Base-by-base conservation (phyloP, 2,113 vertebrate genomes). In the Phrynosoma blainvillii region DNA sequence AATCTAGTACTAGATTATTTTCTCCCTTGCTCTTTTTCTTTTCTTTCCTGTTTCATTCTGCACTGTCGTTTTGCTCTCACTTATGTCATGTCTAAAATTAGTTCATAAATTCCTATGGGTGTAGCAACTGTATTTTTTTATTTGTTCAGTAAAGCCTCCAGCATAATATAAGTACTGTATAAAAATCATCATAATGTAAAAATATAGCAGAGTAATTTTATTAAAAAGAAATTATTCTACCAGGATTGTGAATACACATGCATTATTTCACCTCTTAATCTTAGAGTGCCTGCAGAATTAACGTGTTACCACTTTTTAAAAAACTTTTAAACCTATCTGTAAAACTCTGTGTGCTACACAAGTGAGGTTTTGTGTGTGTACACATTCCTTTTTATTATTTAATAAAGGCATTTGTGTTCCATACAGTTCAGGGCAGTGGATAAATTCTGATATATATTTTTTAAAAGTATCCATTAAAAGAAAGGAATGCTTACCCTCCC, bases 41-140 rank as follows among this genome's bases (percentile, higher is more conserved):
- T 82, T 82, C 56, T 66, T 68, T 21, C 75, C 30, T n/a, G 1
- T 81, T 86, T 20, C 36, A 68, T 68, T 82, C 62, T 52, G 52
- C 27, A 71, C 40, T 25, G 66, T 16, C 6, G 18, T 1, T 0
- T 10, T 90, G 12, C 76, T 90, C 87, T 86, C 5, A 74, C 82
- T 30, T 82, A 4, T 1, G 8, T 66, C n/a, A 80, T 2, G 30
- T 56, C 56, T 47, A 86, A 84, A 88, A 74, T 91, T 82, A 73
- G 52, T 42, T 85, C 25, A 87, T 79, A 59, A 90, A 89, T 14
- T 91, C 52, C 71, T 90, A 79, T 23, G 84, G 66, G n/a, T 83
- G 66, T 21, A 85, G 6, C 36, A 9, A 2, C 56, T 8, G 0
- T 1, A 1, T 71, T 47, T 6, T 84, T 93, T 81, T 74, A 65